Base-by-base conservation (phyloP, 2,113 vertebrate species). In the Gavialis gangeticus region DNA sequence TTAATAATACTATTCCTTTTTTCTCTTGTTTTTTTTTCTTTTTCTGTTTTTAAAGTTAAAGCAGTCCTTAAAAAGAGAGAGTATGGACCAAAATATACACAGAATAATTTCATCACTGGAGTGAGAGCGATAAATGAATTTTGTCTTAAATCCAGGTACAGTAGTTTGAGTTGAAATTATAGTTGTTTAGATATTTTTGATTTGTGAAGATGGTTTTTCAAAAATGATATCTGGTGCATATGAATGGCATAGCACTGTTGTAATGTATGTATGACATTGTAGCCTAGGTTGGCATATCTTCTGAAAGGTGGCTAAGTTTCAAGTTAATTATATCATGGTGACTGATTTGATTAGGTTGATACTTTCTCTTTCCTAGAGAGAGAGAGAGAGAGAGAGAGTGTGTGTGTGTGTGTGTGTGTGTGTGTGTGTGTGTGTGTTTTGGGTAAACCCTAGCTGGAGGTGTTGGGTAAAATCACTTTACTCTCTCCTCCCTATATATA, bases 91-190 rank as follows among this genome's bases (percentile, higher is more conserved):
- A 99, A 99, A 92, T 99, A 99, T 82, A 99, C 99, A 13, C 97
- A 99, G 96, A 99, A 99, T 98, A 99, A 99, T 97, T 99, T 99
- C 96, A 99, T 99, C 98, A 99, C 99, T 64, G 99, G 99, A 90
- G 98, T 99, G 89, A 99, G 99, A 98, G 99, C 99, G 88, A 99
- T 99, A 98, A 99, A 99, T 95, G 99, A 99, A 88, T 99, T 99
- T 98, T 99, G 99, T 91, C 99, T 99, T 84, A 99, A 99, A 97
- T 98, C 99, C 97, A 99, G 99, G 99, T 99, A 98, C 27, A 90
- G 10, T 86, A 15, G 5, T 86, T 92, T 87, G n/a, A 56, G 4
- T 86, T 85, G 79, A 84, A 78, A 71, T 83, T 84, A 79, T 27
- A 71, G 79, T 82, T 75, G 28, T 75, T 21, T 82, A 24, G 77